Base-by-base conservation (phyloP, 30 jellyfish, hydroid and myxozoan species). In the Aurelia aurita complex sp. Pacific region DNA sequence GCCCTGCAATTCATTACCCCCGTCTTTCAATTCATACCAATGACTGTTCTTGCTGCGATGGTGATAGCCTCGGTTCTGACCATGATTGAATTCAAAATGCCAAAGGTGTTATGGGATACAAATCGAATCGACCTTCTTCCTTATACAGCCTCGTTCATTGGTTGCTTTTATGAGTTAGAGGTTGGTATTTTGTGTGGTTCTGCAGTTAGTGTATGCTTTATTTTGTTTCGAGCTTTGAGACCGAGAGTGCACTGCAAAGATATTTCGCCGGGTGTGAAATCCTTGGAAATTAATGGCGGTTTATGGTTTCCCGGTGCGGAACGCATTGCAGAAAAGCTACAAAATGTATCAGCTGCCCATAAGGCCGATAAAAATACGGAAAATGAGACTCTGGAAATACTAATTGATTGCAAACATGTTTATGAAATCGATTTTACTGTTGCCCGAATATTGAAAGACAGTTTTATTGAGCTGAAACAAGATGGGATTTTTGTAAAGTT, bases 1-100 rank as follows among this genome's bases (percentile, higher is more conserved):
- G 98, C 98, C 0, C 14, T 91, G 55, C 80, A 69, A 35, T 86
- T 84, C 60, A 74, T 91, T 33, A 91, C 98, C 68, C 94, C 98
- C 50, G 90, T 85, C 40, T 85, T 91, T 74, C 82, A 79, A 38
- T 91, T 42, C 79, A 79, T 85, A 11, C 98, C 98, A 12, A 70
- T 74, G 79, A 18, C 98, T 5, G 77, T 85, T 11, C 85, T 91
- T 36, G 86, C 94, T 46, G 98, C 98, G 36, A 91, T 91, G 94
- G 87, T 91, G 57, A 71, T 62, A 32, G 90, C 90, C 82, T 78
- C 98, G 52, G 96, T 91, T 38, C 36, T 91, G 43, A 63, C 89
- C 11, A 85, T 91, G 96, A 69, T 91, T 59, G 98, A 91, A 40
- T 14, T 81, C 68, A 60, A 60, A 17, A 61, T 91, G 67, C 96